Base-by-base conservation (phyloP, 2,797 vertebrate species). In the Chelidonichthys spinosus region DNA sequence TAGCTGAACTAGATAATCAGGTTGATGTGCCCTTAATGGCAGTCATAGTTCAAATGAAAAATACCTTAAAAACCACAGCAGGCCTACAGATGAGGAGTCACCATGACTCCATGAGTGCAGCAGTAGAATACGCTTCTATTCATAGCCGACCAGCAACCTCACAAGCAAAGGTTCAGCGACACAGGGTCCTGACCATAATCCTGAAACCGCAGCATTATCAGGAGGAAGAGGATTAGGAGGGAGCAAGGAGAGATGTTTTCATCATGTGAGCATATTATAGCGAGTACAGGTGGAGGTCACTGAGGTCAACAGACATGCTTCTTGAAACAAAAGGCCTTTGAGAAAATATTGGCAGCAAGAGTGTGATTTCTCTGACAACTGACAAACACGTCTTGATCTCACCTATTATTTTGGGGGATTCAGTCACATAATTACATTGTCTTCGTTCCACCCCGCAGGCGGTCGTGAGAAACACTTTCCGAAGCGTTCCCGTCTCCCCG, bases 391-490 rank as follows among this genome's bases (percentile, higher is more conserved):
- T 67, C 67, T 35, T 74, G 36, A 54, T 66, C 42, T 59, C 47
- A 52, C 40, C 50, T 74, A 25, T 65, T 65, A 53, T 75, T 77
- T 11, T 25, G 25, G 4, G 15, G 53, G 33, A 52, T 66, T 71
- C 54, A 63, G 18, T 47, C 46, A 49, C 39, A 62, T 63, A 71
- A 55, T 63, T 67, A 61, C 3, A 4, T 14, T 5, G 32, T n/a
- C 17, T 50, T 40, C 14, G 0, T 63, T 39, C 55, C 33, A 11
- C 40, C 5, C 73, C 42, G 62, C 78, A 68, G 72, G 58, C 32
- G 32, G 50, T 35, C 36, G n/a, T 50, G 63, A 52, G 47, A 79
- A 69, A 78, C 65, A 77, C 68, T 76, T 70, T 58, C 63, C 50
- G 71, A 49, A 15, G 46, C 67, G 61, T 77, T 67, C 49, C 15